A percentile compares a stretch with the other conserved stretches of the same genome.
Conservation (phyloP, 2,113 vertebrate genomes). For the Myotis yumanensis region DNA sequence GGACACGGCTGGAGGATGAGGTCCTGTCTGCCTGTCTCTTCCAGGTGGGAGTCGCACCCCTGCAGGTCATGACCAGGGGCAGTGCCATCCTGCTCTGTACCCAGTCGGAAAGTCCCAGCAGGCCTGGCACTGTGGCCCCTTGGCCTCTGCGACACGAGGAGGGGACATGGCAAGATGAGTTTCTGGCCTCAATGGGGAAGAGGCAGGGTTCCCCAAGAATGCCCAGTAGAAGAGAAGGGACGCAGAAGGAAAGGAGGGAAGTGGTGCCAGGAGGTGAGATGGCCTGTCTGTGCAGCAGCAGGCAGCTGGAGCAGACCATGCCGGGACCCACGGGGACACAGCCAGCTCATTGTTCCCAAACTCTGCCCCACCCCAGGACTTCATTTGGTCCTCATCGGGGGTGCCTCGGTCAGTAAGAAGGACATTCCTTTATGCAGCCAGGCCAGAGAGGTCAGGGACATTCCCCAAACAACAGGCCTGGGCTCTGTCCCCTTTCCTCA, state of each 20-base stretch:
- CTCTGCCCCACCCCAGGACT: not conserved
- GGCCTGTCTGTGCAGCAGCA: not conserved
- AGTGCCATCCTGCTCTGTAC: accelerated
- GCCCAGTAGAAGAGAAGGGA: not conserved
- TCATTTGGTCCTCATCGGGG: accelerated
- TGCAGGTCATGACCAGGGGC: accelerated
- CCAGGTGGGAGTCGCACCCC: accelerated
- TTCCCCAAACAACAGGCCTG: not conserved
- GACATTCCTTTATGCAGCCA: accelerated
- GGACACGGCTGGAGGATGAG: accelerated
- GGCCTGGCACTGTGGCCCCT: not conserved
- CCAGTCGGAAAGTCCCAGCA: accelerated
- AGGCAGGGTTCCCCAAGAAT: accelerated
- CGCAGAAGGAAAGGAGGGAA: not conserved
- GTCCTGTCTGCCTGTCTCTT: no score
- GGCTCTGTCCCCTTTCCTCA: no score
- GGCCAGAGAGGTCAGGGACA: not conserved
- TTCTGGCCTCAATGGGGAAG: not conserved
- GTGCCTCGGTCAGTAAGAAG: accelerated
- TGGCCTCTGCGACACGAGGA: not conserved
- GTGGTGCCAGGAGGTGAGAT: accelerated
- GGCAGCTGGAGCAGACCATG: no score
- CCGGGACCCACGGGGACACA: not conserved
- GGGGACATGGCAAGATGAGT: not conserved
- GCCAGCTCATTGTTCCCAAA: not conserved